A percentile compares a stretch with the other conserved stretches of the same genome.
Evolutionary conservation across 2,113 vertebrate species (phyloP).

Genomic region (Corapipo altera): DNA sequence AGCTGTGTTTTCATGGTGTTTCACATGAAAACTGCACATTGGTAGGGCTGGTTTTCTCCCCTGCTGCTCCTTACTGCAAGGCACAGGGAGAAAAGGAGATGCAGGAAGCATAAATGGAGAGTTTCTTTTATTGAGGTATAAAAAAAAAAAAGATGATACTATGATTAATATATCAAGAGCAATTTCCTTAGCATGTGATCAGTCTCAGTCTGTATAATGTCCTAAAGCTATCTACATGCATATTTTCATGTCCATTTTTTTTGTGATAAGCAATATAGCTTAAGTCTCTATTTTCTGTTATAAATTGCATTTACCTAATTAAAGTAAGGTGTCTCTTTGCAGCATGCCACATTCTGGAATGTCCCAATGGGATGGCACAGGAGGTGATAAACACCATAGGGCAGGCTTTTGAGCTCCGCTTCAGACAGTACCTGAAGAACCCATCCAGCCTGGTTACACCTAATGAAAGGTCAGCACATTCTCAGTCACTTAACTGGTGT

Average conservation of each 20-base stretch:
- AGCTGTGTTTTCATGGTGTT: background rate
- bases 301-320: background rate
- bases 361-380: constrained; percentile 78
- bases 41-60: background rate
- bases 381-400: constrained; percentile 90
- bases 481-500: background rate
- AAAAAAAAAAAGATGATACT: background rate
- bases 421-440: constrained; percentile 87
- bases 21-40: background rate
- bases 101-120: background rate
- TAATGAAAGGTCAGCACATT: constrained; percentile 80
- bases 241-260: background rate
- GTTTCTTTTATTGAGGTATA: background rate
- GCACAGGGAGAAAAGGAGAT: background rate
- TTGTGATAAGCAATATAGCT: background rate
- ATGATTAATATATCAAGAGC: background rate
- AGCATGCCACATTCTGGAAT: constrained; percentile 94
- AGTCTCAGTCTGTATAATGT: background rate
- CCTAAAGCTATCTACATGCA: background rate
- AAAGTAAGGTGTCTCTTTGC: constrained; percentile 20
- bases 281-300: background rate
- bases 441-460: constrained; percentile 71
- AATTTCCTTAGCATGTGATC: background rate
- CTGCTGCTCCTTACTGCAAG: background rate
- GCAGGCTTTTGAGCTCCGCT: constrained; percentile 90